Percentiles rank a stretch among this genome's conserved stretches.
Evolutionary conservation across 2,888 invertebrate genomes (phyloP).

Genomic region (Agrotis clavis): DNA sequence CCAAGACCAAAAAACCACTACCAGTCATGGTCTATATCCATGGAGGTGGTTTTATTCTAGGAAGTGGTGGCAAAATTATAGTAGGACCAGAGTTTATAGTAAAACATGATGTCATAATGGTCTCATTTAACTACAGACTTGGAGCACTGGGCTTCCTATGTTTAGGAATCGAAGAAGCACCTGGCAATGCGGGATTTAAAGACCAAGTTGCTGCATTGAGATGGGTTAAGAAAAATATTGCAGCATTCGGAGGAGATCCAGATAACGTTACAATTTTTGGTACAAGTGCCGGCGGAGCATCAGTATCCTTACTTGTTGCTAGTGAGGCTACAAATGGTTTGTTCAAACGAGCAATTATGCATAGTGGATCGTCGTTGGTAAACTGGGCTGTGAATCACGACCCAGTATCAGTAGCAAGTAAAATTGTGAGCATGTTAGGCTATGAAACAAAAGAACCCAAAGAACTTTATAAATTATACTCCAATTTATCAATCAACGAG

Average conservation of each 20-base stretch:
- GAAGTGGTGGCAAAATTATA: conserved; percentile 80
- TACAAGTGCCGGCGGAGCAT: conserved; percentile 84
- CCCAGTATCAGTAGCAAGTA: conserved; percentile 79
- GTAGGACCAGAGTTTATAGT: conserved; percentile 80
- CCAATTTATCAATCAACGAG: conserved; percentile 72
- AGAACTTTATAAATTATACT: conserved; percentile 80
- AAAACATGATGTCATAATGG: conserved; percentile 79
- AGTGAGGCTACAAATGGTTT: conserved; percentile 79
- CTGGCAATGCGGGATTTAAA: conserved; percentile 85
- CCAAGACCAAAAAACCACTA: conserved; percentile 65
- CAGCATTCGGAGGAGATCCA: conserved; percentile 84
- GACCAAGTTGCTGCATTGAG: conserved; percentile 84
- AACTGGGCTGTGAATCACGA: conserved; percentile 82
- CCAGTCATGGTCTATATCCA: conserved; percentile 85
- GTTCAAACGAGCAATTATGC: conserved; percentile 82
- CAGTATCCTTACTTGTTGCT: conserved; percentile 77
- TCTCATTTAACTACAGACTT: conserved; percentile 84
- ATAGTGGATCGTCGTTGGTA: conserved; percentile 81
- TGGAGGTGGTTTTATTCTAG: conserved; percentile 81
- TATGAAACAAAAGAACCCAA: conserved; percentile 77
- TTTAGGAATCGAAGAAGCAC: conserved; percentile 82
- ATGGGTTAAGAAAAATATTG: conserved; percentile 85
- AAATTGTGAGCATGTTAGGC: conserved; percentile 78
- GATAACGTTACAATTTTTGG: conserved; percentile 85
- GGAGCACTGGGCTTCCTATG: conserved; percentile 85